Evolutionary conservation across 2,113 vertebrate species (phyloP).

Genomic region (Micronisus gabar): DNA sequence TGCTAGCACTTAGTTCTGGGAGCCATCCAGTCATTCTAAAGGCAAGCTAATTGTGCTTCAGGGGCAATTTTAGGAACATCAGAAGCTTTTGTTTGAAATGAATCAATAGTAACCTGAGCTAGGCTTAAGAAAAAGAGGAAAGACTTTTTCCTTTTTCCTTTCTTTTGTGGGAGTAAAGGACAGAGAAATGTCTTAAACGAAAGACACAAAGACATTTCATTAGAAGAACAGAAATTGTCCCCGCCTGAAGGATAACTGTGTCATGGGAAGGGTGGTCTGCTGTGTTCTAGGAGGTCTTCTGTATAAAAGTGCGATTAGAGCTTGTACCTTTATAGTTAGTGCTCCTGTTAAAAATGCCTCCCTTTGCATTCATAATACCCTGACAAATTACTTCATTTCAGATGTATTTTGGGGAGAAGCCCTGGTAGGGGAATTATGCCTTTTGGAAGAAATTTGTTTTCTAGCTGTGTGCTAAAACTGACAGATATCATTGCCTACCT

Average conservation of each 20-base stretch:
- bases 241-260: neutral
- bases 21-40: neutral
- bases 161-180: neutral
- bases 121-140: neutral
- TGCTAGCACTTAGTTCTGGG: neutral
- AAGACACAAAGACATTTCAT: neutral
- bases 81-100: neutral
- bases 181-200: neutral
- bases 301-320: neutral
- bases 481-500: neutral
- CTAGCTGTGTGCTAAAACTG: neutral
- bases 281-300: neutral
- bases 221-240: neutral
- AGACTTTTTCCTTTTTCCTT: neutral
- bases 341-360: neutral
- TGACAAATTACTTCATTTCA: neutral
- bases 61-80: neutral
- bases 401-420: neutral
- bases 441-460: neutral
- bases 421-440: neutral
- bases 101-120: neutral
- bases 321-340: neutral
- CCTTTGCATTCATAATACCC: neutral
- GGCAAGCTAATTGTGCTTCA: neutral
- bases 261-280: neutral